Evolutionary conservation across 2,888 invertebrate genomes (phyloP), one percentile per base, ranked within the genome.

Genomic region (Taenaris catops): DNA sequence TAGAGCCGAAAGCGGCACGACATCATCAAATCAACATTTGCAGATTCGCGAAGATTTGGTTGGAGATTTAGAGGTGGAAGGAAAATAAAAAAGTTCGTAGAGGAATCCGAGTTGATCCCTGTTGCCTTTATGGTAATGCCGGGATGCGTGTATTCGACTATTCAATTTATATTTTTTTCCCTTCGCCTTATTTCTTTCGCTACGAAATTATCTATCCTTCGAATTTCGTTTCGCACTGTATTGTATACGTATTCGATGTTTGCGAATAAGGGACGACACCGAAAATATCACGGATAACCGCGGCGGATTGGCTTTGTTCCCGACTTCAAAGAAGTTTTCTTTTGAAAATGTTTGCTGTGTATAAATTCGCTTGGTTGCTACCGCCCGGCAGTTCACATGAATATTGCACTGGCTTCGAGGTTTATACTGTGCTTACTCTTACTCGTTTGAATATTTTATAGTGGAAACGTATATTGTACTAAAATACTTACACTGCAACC

Each of bases 21-120:
- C 73, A 86, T 87, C 86, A 87, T 87, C 87, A 87, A 87, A 87
- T 87, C 86, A 87, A 79, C 86, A 87, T 87, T 86, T 86, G 84
- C 86, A 87, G 87, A 87, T 87, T 87, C 80, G 74, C 87, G 81
- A 70, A 79, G 83, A 81, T 84, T 84, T 84, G 72, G 72, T 70
- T 63, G 68, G 79, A 84, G 86, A 86, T 86, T 84, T 86, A 86
- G 84, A 84, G 83, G 84, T 84, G 78, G 83, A 79, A 80, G 80
- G 83, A 84, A 84, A 86, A 86, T 86, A 86, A 86, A 86, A 84
- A 86, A 86, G 83, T 86, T 84, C 83, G 76, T 81, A 80, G 73
- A 75, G 78, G 83, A 86, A 86, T 84, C 86, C 86, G 58, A 55
- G 66, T 84, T 86, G 83, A 83, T 83, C 83, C 83, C 81, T 73